Conservation (phyloP, 2,888 invertebrate species). For the Orthosia gothica region DNA sequence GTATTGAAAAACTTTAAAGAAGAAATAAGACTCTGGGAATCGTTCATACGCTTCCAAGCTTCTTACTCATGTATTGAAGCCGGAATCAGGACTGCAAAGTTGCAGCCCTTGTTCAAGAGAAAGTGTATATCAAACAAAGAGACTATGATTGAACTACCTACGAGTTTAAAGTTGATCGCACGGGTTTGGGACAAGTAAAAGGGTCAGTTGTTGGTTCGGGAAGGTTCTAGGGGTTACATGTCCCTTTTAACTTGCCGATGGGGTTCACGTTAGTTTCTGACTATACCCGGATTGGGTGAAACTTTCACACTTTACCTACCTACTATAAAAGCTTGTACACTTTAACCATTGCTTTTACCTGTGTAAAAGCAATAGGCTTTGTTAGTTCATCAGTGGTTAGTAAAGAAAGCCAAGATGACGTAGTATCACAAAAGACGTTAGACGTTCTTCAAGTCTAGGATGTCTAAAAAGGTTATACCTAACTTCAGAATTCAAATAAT, state of each 20-base stretch:
- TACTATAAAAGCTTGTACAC: too few relatives aligned
- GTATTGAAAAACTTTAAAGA: neutral
- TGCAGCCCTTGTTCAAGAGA: neutral
- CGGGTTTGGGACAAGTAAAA: slow-evolving; percentile 21
- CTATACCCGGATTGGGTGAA: too few relatives aligned
- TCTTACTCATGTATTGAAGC: too few relatives aligned
- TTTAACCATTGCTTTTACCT: too few relatives aligned
- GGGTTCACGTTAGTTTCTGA: neutral
- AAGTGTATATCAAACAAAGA: slow-evolving; percentile 12
- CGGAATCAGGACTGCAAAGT: neutral
- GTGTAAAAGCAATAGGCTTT: too few relatives aligned
- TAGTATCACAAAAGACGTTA: neutral
- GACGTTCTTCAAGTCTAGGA: neutral
- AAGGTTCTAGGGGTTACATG: slow-evolving; percentile 2
- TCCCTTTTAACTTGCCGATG: slow-evolving; percentile 18
- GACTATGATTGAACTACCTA: neutral
- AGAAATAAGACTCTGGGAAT: neutral
- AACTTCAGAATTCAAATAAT: neutral
- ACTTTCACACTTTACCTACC: too few relatives aligned
- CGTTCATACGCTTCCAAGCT: neutral
- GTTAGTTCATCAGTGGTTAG: neutral
- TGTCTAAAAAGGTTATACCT: neutral
- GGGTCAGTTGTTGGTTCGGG: slow-evolving; percentile 16
- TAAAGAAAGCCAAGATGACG: neutral
- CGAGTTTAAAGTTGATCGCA: neutral